These are phyloP conservation scores for Calosoma granatense DNA, from an alignment of 1,140 invertebrate genomes.

Conservation along the genomic window DNA sequence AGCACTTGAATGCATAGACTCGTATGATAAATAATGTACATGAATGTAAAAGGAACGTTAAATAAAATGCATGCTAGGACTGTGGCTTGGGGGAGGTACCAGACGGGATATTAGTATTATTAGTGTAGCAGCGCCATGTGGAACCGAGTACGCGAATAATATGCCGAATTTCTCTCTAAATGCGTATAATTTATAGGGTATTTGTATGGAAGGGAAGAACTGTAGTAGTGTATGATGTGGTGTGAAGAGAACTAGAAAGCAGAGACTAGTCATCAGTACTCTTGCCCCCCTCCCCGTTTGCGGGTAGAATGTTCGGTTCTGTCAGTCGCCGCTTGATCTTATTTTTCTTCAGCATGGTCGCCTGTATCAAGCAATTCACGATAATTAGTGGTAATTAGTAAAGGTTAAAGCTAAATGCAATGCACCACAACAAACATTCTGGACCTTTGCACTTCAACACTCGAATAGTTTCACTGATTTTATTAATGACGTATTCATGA, in stretches of 20 bases:
- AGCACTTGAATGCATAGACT: background rate
- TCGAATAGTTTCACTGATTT: background rate
- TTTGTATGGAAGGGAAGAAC: background rate
- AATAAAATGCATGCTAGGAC: background rate
- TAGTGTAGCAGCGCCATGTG: background rate
- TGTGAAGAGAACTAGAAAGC: slow-evolving; percentile 4
- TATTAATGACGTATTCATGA: no score
- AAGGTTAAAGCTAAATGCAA: background rate
- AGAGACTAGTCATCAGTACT: slow-evolving; percentile 39
- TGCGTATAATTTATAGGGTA: no score
- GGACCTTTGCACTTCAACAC: background rate
- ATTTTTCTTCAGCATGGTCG: slow-evolving; percentile 89
- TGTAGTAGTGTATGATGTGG: slow-evolving; percentile 8
- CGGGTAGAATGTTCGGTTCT: slow-evolving; percentile 65
- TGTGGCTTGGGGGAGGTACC: background rate
- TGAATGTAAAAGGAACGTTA: background rate
- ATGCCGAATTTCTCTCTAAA: background rate
- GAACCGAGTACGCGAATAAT: background rate
- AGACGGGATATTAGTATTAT: slow-evolving; percentile 2
- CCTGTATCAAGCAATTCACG: slow-evolving; percentile 37
- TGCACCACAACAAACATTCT: slow-evolving; percentile 7
- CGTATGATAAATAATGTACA: background rate
- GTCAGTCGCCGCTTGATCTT: slow-evolving; percentile 89
- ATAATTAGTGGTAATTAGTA: background rate
- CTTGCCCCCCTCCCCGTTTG: slow-evolving; percentile 53